These are phyloP conservation scores for Ptilorrhoa leucosticta DNA, from an alignment of 2,113 vertebrate genomes.

Conservation along the genomic window DNA sequence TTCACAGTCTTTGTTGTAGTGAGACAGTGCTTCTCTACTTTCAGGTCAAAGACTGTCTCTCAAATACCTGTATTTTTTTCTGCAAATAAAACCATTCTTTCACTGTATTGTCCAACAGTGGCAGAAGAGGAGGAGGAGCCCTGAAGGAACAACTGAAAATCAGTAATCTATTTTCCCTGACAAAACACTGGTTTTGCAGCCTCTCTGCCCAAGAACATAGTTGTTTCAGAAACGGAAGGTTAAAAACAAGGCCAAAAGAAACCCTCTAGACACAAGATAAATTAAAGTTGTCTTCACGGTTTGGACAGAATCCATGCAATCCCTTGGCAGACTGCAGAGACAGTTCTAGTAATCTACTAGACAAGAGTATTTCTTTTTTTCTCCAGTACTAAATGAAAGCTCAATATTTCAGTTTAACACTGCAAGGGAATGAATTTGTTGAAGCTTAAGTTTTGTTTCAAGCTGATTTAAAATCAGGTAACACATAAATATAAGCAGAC, in stretches of 20 bases:
- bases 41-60: not conserved
- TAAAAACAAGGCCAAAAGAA: not conserved
- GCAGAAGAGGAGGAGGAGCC: not conserved
- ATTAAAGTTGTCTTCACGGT: not conserved
- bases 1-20: not conserved
- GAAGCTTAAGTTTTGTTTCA: not conserved
- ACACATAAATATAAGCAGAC: not conserved
- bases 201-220: accelerated
- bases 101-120: not conserved
- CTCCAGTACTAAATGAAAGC: not conserved
- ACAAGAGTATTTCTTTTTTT: not conserved
- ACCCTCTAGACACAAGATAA: not conserved
- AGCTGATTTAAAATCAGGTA: not conserved
- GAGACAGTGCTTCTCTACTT: not conserved
- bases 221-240: not conserved
- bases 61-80: not conserved
- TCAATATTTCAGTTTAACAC: not conserved
- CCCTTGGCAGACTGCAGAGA: not conserved
- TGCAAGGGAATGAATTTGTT: not conserved
- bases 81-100: not conserved
- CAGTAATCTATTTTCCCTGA: not conserved
- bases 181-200: not conserved
- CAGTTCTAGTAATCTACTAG: not conserved
- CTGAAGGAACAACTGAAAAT: not conserved
- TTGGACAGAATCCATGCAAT: not conserved